These are phyloP conservation scores for Chaetodon trifascialis DNA, from an alignment of 2,113 vertebrate species.

Conservation along the genomic window DNA sequence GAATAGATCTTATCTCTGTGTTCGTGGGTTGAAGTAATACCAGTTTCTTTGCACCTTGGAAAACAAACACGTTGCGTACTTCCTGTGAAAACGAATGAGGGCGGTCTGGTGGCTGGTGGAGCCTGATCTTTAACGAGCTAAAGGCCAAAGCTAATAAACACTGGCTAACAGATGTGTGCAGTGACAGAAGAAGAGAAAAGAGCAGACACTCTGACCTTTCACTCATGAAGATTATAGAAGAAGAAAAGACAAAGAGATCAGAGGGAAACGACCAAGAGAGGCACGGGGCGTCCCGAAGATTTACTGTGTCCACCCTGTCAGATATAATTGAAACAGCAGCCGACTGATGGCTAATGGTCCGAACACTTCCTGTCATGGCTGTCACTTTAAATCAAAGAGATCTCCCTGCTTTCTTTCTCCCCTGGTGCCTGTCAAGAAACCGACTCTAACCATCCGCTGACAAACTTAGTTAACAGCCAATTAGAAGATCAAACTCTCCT, in stretches of 20 bases:
- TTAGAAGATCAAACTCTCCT: conserved; percentile 48
- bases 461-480: neutral
- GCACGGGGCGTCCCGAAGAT: conserved; percentile 38
- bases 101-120: conserved; percentile 12
- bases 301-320: conserved; percentile 38
- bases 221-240: conserved; percentile 34
- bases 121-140: conserved; percentile 51
- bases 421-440: neutral
- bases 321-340: conserved; percentile 43
- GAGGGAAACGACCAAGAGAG: conserved; percentile 29
- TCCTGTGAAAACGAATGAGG: conserved; percentile 32
- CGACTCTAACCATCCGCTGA: neutral
- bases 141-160: conserved; percentile 67
- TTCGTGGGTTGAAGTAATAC: neutral
- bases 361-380: conserved; percentile 43
- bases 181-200: conserved; percentile 44
- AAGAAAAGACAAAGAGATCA: conserved; percentile 29
- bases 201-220: conserved; percentile 66
- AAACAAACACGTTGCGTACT: neutral
- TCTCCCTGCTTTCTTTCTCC: neutral
- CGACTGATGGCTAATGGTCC: conserved; percentile 40
- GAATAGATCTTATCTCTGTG: neutral
- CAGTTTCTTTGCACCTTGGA: neutral
- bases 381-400: conserved; percentile 61
- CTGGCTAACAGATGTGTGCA: conserved; percentile 59